Evolutionary conservation across 2,888 invertebrate genomes (phyloP), one percentile per base, ranked within the genome.

Genomic region (Ochropleura plecta): DNA sequence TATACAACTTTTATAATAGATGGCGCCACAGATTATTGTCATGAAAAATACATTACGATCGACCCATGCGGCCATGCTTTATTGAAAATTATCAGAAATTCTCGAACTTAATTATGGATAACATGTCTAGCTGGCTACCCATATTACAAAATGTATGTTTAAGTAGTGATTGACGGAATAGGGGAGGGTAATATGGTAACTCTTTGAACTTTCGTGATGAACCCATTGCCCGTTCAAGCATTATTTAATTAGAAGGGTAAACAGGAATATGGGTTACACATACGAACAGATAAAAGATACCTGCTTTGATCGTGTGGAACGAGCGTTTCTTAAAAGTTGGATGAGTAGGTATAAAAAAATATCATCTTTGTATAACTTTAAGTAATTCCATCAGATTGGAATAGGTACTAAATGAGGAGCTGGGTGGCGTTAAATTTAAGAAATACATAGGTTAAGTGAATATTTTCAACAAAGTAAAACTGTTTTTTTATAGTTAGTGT

Each of bases 41-140:
- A 80, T 83, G 65, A 65, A 73, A 83, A 62, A 48, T 76, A 70
- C 12, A 72, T 70, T 44, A 49, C 16, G 68, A 76, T 76, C 64
- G 82, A 73, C 68, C 59, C 40, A 44, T 60, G 55, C 55, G 70
- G 64, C 59, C 40, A 44, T 60, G 55, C 55, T 73, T 62, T 40
- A 79, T n/a, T 16, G 73, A 55, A 66, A 73, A 66, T 51, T 55
- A 55, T 62, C 48, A 51, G 59, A 30, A 71, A 68, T 59, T 60
- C 30, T 66, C 49, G n/a, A 64, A 53, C 42, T 67, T 44, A 79
- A 74, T 78, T 64, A 79, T 78, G 42, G 16, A 78, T 51, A 30
- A 12, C 46, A 20, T 44, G 30, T 30, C 30, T 30, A 30, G 30
- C 3, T 2, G 55, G 67, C 51, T 79, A 63, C 51, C 74, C 46